Base-by-base conservation (phyloP, 1,140 invertebrate species). In the Drosophila quadrilineata region DNA sequence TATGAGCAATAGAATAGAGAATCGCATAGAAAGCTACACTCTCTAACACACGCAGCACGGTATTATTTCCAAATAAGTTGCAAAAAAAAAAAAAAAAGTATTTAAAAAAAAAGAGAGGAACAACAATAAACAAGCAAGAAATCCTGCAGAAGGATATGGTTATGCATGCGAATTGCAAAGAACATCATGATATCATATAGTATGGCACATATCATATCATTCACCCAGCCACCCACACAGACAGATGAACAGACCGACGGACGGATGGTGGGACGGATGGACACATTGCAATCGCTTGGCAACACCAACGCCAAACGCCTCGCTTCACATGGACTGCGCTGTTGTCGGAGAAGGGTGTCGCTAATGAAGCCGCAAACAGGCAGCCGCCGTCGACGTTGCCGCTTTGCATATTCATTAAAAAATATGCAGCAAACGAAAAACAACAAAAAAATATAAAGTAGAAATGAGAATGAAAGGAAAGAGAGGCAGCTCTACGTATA, bases 351-450 rank as follows among this genome's bases (percentile, higher is more conserved):
- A 63, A 59, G 63, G 66, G 56, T 85, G 79, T 73, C 82, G 82
- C 76, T 82, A 86, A 82, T 86, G 82, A 82, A 86, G 82, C 77
- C 75, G 82, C 76, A 76, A 82, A 87, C 72, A 82, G 82, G 53
- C 70, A 71, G 70, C 43, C 29, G 38, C 33, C 49, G 46, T 53
- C 41, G 43, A 59, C 62, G 57, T 16, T 19, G 29, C 31, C 41
- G 59, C 59, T 68, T 68, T 68, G 65, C 65, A 68, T 68, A 63
- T 68, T 63, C 59, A 63, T 68, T 63, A 63, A 33, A 71, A 76
- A 71, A 79, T n/a, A n/a, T n/a, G n/a, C n/a, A n/a, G n/a, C n/a
- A 74, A 62, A 31, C 9, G 22, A 1, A 35, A 36, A 22, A 14
- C 10, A 33, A 43, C 12, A 24, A 52, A 48, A 38, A 36, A 56